Evolutionary conservation across 1,140 invertebrate species (phyloP).

Genomic region (Drosophila novamexicana): DNA sequence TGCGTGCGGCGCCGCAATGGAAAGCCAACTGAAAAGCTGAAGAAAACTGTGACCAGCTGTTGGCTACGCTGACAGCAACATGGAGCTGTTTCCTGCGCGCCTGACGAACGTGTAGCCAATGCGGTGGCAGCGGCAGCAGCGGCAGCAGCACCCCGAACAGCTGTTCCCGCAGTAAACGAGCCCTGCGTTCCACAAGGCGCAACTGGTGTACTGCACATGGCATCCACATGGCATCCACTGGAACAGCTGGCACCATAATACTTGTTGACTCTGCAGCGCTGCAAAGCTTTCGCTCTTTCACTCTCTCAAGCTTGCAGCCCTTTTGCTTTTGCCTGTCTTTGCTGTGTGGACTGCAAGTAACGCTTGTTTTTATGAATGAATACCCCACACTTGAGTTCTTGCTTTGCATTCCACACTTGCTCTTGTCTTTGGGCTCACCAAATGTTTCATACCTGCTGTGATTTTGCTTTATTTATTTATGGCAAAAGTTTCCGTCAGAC

Average conservation of each 20-base stretch:
- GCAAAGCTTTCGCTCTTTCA: constrained; percentile 24
- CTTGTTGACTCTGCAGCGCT: constrained; percentile 66
- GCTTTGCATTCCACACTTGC: neutral
- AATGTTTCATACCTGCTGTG: constrained; percentile 29
- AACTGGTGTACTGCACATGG: constrained; percentile 61
- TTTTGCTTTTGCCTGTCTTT: constrained; percentile 44
- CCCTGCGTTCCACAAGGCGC: constrained; percentile 49
- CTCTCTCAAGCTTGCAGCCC: constrained; percentile 28
- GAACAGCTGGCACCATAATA: constrained; percentile 56
- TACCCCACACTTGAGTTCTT: constrained; percentile 6
- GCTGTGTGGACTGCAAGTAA: constrained; percentile 41
- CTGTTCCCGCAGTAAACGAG: constrained; percentile 50
- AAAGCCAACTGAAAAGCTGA: constrained; percentile 71
- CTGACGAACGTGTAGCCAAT: constrained; percentile 20
- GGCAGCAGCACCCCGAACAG: constrained; percentile 32
- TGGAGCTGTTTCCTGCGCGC: constrained; percentile 23
- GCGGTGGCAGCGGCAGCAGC: constrained; percentile 1
- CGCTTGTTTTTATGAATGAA: constrained; percentile 69
- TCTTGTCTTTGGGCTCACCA: constrained; percentile 25
- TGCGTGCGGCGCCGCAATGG: constrained; percentile 75
- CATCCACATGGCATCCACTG: constrained; percentile 62
- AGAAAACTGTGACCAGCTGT: constrained; percentile 49
- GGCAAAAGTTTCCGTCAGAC: constrained; percentile 11
- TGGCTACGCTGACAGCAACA: constrained; percentile 5
- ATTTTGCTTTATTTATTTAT: constrained; percentile 35